phyloP scores from a whole-genome alignment of 2,113 vertebrate species.

The Seriola rivoliana region DNA sequence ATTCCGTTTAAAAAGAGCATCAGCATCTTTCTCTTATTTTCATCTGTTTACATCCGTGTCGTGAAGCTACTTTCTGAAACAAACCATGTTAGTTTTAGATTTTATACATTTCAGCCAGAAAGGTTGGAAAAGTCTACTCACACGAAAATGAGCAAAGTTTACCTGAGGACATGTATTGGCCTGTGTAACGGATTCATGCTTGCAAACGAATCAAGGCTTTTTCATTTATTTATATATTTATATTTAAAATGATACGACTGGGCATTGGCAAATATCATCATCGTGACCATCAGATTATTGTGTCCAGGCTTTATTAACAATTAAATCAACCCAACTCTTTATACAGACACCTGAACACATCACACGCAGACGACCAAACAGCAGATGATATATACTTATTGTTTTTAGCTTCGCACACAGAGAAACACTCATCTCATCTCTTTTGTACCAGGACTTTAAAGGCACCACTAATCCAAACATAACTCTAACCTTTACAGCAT shows the following conservation, averaged over 20 bases:
- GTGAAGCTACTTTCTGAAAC: too few relatives aligned
- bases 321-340: not conserved
- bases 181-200: not conserved
- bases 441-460: constrained; percentile 8
- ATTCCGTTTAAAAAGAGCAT: not conserved
- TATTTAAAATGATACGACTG: not conserved
- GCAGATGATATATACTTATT: not conserved
- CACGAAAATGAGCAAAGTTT: not conserved
- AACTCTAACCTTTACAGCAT: not conserved
- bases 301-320: not conserved
- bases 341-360: constrained; percentile 4
- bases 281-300: not conserved
- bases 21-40: not conserved
- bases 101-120: not conserved
- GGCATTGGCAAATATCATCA: not conserved
- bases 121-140: not conserved
- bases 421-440: not conserved
- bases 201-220: not conserved
- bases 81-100: not conserved
- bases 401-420: not conserved
- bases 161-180: not conserved
- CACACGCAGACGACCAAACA: not conserved
- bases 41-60: not conserved
- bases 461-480: not conserved
- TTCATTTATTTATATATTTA: not conserved